Base-by-base conservation (phyloP, 2,797 vertebrate genomes). In the Cichlasoma orientale region DNA sequence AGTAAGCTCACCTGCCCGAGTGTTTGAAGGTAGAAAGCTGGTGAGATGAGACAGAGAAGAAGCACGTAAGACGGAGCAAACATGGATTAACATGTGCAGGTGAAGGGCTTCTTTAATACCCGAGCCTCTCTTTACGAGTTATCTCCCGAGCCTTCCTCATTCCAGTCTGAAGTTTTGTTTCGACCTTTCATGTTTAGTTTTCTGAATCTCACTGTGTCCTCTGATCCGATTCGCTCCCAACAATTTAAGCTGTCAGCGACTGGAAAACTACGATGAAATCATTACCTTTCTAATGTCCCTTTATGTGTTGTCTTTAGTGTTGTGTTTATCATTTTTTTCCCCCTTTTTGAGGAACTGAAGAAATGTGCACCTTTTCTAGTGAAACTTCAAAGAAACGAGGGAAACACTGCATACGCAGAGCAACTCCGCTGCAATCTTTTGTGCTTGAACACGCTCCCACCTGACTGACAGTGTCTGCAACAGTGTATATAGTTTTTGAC, bases 1-100 rank as follows among this genome's bases (percentile, higher is more conserved):
- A 16, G 82, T 13, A 31, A 84, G 74, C 73, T 72, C 68, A 77
- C 72, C 85, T 87, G 80, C 41, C 73, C 44, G 19, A 16, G 73
- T 54, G 70, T 74, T 23, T 75, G 29, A 78, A 69, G 57, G 44
- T 11, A 57, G 41, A 79, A 56, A 41, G 53, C 56, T 58, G 53
- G 53, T 29, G 56, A 74, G 63, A 69, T 33, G n/a, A 70, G 18
- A 71, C 31, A 3, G 18, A 77, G 55, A 54, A 55, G 53, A 10
- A 38, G 25, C 63, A 29, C 1, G 18, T 47, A 68, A 77, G 29
- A 69, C 47, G 52, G 59, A 7, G 74, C 6, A 52, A 66, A 57
- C 44, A 9, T 1, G 3, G 53, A 76, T 41, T 31, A 36, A 61
- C 33, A 69, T 19, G 59, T 53, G 58, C 27, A 23, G 57, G 10